These are phyloP conservation scores for Calypte anna DNA, from an alignment of 2,113 vertebrate genomes.

Conservation along the genomic window DNA sequence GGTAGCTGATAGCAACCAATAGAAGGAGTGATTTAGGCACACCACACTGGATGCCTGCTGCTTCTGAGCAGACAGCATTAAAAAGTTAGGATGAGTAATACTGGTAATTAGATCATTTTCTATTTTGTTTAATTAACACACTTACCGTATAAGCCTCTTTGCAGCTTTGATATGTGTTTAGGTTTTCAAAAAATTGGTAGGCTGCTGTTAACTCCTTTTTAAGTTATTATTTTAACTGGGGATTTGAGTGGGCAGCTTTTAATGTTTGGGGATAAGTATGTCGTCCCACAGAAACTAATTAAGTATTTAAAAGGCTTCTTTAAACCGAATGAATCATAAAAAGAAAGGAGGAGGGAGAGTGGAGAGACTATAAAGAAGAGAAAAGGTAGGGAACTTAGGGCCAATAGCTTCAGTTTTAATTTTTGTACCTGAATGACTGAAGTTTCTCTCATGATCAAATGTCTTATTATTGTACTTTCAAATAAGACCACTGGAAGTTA, in stretches of 20 bases:
- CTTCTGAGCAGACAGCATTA: background rate
- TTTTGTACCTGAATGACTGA: background rate
- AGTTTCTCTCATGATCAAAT: background rate
- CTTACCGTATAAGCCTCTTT: constrained; percentile 28
- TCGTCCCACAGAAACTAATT: constrained; percentile 42
- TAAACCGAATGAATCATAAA: background rate
- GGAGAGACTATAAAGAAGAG: background rate
- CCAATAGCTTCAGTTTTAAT: background rate
- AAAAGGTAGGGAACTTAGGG: background rate
- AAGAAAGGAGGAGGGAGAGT: rapidly evolving
- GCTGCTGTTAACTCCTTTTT: constrained; percentile 24
- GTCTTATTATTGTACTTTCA: background rate
- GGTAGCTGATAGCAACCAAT: background rate
- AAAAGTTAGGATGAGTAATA: constrained; percentile 24
- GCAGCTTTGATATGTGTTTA: constrained; percentile 28
- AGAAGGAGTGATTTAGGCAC: background rate
- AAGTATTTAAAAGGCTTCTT: constrained; percentile 44
- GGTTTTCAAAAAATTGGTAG: constrained; percentile 29
- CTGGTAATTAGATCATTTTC: constrained; percentile 22
- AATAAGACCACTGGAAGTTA: background rate
- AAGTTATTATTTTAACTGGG: constrained; percentile 45
- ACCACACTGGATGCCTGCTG: background rate
- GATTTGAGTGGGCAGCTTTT: constrained; percentile 28
- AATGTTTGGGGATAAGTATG: constrained; percentile 33
- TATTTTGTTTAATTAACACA: constrained; percentile 51